Conservation (phyloP, 2,113 vertebrate genomes). For the Heteronetta atricapilla region DNA sequence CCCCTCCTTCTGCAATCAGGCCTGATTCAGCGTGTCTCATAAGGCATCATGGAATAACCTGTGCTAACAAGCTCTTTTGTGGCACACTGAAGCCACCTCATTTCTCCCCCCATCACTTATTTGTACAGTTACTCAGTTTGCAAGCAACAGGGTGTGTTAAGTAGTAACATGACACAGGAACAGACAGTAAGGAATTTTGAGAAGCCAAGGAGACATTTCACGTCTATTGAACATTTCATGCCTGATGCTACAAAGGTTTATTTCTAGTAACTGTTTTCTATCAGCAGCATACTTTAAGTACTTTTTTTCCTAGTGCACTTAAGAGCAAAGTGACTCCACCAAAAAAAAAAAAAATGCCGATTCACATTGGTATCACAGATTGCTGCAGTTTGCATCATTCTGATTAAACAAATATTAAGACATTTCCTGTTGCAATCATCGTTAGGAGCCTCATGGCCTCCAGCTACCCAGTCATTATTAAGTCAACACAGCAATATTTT, state of each 20-base stretch:
- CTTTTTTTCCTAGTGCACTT: not conserved
- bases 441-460: not conserved
- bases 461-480: not conserved
- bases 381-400: not conserved
- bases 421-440: constrained; percentile 20
- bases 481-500: not conserved
- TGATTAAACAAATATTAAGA: not conserved
- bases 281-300: not conserved
- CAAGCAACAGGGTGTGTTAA: not conserved
- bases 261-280: not conserved
- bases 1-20: not conserved
- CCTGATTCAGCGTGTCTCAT: constrained; percentile 28
- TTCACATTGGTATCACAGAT: not conserved
- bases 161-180: not conserved
- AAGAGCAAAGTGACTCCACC: not conserved
- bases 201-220: not conserved
- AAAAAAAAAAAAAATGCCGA: not conserved
- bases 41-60: not conserved
- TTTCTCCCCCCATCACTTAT: not conserved
- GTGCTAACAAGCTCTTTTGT: not conserved
- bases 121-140: constrained; percentile 16
- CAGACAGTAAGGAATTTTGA: not conserved
- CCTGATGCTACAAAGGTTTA: not conserved
- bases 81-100: not conserved
- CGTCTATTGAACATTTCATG: not conserved